phyloP scores from a whole-genome alignment of 2,888 invertebrate species.

The Chloromyia formosa region DNA sequence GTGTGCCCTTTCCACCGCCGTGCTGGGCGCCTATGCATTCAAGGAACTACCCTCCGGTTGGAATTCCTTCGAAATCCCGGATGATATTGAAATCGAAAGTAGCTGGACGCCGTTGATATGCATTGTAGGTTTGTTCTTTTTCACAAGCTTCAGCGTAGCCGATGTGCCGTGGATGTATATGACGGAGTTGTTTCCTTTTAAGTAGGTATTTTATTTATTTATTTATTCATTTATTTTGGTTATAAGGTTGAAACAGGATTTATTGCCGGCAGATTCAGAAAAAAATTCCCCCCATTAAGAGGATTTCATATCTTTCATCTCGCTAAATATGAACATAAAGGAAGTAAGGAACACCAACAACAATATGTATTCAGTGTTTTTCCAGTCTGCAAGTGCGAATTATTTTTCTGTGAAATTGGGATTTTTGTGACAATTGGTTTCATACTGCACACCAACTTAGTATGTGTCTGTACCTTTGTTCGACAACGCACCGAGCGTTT shows the following conservation, averaged over 20 bases:
- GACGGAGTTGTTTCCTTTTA: conserved; percentile 69
- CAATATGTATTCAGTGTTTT: too few species aligned
- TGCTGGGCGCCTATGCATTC: conserved; percentile 62
- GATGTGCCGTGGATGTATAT: conserved; percentile 68
- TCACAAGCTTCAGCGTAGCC: conserved; percentile 55
- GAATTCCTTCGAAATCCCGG: conserved; percentile 62
- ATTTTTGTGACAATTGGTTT: too few species aligned
- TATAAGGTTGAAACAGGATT: conserved; percentile 2
- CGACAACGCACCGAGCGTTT: too few species aligned
- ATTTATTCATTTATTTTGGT: conserved; percentile 15
- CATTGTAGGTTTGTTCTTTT: conserved; percentile 46
- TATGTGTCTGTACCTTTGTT: too few species aligned
- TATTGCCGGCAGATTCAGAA: too few species aligned
- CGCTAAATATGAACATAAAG: too few species aligned
- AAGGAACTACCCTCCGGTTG: conserved; percentile 59
- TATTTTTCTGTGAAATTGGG: too few species aligned
- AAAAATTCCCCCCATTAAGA: too few species aligned
- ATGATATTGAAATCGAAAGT: conserved; percentile 4
- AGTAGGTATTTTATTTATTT: conserved; percentile 62
- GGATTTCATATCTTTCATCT: too few species aligned
- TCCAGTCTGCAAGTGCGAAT: too few species aligned
- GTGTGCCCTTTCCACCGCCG: conserved; percentile 62
- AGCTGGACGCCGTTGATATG: conserved; percentile 57
- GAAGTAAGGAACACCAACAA: too few species aligned
- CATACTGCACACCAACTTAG: too few species aligned